phyloP scores from a whole-genome alignment of 2,113 vertebrate species.

The Rhinoptilus africanus region DNA sequence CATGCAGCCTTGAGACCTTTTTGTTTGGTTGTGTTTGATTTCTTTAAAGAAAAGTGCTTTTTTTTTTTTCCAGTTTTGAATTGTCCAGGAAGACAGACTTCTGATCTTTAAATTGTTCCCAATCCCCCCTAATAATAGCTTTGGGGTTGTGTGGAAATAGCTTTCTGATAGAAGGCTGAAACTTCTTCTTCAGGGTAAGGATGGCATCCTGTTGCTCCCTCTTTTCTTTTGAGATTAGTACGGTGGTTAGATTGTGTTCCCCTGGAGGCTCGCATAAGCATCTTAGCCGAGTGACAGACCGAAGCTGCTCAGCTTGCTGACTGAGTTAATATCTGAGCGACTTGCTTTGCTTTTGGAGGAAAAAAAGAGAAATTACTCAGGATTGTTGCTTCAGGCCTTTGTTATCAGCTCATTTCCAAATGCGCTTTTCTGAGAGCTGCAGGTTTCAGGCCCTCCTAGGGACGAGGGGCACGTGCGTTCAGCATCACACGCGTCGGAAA shows the following conservation, averaged over 20 bases:
- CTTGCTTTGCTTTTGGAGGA: neutral
- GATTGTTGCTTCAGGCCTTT: neutral
- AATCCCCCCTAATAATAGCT: neutral
- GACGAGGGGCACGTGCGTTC: neutral
- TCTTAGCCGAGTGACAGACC: neutral
- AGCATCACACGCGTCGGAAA: neutral
- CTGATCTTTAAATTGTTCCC: slow-evolving; percentile 25
- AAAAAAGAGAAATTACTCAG: neutral
- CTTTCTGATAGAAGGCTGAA: neutral
- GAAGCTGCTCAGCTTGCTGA: neutral
- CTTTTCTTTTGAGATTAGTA: neutral
- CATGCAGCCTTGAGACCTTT: neutral
- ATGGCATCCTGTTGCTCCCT: slow-evolving; percentile 8
- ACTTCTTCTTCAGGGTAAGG: neutral
- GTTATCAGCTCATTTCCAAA: neutral
- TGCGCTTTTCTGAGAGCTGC: neutral
- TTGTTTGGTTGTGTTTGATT: neutral
- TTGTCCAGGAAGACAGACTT: neutral
- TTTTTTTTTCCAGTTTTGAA: neutral
- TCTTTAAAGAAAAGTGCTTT: neutral
- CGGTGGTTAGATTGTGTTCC: neutral
- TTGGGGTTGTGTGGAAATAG: slow-evolving; percentile 13
- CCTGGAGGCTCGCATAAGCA: neutral
- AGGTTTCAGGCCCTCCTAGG: neutral
- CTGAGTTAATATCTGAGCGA: neutral